Conservation (phyloP, 2,888 invertebrate species). For the Chromoteleia sp. region DNA sequence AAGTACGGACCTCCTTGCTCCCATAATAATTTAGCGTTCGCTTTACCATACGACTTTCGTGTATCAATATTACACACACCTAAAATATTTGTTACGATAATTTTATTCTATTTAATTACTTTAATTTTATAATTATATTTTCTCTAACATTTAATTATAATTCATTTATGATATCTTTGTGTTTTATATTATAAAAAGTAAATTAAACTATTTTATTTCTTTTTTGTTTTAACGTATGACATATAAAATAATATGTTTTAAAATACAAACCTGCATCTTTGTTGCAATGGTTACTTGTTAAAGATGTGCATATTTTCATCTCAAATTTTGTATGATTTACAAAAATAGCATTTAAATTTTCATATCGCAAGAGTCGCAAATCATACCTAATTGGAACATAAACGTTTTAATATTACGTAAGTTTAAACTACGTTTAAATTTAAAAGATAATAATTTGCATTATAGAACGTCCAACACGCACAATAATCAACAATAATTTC, state of each 20-base stretch:
- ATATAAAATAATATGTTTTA: conserved; percentile 1
- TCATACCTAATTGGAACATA: conserved; percentile 74
- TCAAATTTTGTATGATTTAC: conserved; percentile 71
- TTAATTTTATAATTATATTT: neutral
- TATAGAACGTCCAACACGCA: no score
- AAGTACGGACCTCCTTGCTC: conserved; percentile 79
- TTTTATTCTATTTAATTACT: neutral
- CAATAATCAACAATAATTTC: no score
- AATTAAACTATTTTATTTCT: no score
- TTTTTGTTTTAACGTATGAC: no score
- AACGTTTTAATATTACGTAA: neutral
- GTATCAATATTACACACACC: conserved; percentile 76
- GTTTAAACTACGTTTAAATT: no score
- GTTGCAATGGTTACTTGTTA: conserved; percentile 70
- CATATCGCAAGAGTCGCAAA: conserved; percentile 66
- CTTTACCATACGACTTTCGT: conserved; percentile 75
- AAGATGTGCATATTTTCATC: conserved; percentile 76
- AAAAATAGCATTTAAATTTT: neutral
- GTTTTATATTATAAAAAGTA: neutral
- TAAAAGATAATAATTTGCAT: no score
- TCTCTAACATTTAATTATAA: neutral
- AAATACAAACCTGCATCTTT: conserved; percentile 73
- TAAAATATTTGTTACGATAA: conserved; percentile 54
- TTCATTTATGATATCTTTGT: neutral
- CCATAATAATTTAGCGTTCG: conserved; percentile 79